Conservation (phyloP, 2,797 vertebrate genomes). For the Darevskia mixta region DNA sequence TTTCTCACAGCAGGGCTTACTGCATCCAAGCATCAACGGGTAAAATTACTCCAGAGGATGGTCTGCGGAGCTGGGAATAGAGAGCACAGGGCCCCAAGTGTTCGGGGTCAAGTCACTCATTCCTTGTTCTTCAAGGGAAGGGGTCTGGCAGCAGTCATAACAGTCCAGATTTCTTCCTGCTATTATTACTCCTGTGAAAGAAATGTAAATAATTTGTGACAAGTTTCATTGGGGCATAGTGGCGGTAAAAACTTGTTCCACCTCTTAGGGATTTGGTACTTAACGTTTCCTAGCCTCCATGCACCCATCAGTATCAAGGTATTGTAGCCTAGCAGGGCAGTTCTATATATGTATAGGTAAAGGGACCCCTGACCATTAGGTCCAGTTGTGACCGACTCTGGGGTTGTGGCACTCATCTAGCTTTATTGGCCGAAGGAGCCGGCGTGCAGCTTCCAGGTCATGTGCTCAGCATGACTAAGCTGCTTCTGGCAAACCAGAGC, state of each 20-base stretch:
- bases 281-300: not conserved
- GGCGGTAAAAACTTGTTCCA: not conserved
- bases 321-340: not conserved
- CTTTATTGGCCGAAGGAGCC: too few species aligned
- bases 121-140: not conserved
- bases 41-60: too few species aligned
- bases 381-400: too few species aligned
- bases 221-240: not conserved
- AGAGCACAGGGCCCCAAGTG: not conserved
- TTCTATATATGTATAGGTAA: not conserved
- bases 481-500: too few species aligned
- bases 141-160: not conserved
- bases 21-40: not conserved
- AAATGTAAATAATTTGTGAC: not conserved
- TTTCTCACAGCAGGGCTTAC: not conserved
- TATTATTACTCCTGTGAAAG: not conserved
- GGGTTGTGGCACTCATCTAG: too few species aligned
- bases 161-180: not conserved
- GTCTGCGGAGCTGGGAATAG: rapidly evolving
- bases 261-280: not conserved
- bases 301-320: too few species aligned
- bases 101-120: not conserved
- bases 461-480: too few species aligned
- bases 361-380: too few species aligned
- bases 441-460: too few species aligned